Base-by-base conservation (phyloP, 2,113 vertebrate species). In the Camelus bactrianus region DNA sequence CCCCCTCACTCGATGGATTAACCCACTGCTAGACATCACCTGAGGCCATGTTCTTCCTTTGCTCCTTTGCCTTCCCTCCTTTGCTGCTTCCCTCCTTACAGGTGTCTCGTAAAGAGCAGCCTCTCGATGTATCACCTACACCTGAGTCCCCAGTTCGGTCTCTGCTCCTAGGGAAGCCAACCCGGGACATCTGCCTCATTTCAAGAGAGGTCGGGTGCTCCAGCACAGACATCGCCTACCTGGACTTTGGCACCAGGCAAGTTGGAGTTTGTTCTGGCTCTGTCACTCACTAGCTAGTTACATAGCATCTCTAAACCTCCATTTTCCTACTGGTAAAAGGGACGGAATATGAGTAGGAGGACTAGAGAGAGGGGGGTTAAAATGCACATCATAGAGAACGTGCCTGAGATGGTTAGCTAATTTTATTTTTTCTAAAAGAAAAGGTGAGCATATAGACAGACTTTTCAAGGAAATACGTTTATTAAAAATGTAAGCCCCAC, bases 81-180 rank as follows among this genome's bases (percentile, higher is more conserved):
- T 24, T 48, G 1, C 42, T 26, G 22, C 54, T 32, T 17, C 13
- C 13, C 13, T 70, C 38, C n/a, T 70, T 30, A 5, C 11, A 35
- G 12, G 4, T 1, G 19, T 90, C 13, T n/a, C 38, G 19, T 19
- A 19, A 67, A 65, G 46, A 38, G 16, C 1, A 12, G 26, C 73
- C 24, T 64, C 17, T 42, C 26, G 35, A 9, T 13, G 1, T 1
- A 4, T 42, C 65, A 0, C 0, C 0, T 26, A 9, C 1, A 11
- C 58, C 6, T 1, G 2, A 35, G 32, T 52, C 64, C 19, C 82
- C 19, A 24, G 24, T 3, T 32, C 9, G 26, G 70, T 22, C 15
- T 70, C 11, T n/a, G 62, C 42, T 42, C 42, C 48, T 8, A 32
- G 16, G 60, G 56, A 22, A 1, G 30, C 62, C 22, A 16, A 20